Evolutionary conservation across 2,113 vertebrate species (phyloP), one percentile per base, ranked within the genome.

Genomic region (Bambusicola thoracicus): DNA sequence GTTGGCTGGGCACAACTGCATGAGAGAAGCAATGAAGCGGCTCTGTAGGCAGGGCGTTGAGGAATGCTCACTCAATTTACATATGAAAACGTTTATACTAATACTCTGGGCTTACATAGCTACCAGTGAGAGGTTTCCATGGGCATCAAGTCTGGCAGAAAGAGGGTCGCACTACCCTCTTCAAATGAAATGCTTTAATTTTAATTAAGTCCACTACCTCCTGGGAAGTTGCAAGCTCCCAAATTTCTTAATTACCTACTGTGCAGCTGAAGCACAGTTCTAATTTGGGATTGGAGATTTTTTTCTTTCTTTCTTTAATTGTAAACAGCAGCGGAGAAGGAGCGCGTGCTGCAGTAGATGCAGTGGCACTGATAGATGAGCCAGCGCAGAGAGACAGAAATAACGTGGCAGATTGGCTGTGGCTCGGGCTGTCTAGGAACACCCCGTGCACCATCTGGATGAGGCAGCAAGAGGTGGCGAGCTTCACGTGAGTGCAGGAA

Each of bases 341-440:
- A 94, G 85, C 22, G 20, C 10, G 55, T 78, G 20, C 91, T 92
- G 88, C 96, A 92, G 95, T 87, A 32, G 93, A 85, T 95, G 95
- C 79, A 5, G 87, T 95, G 97, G 95, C 97, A 95, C 90, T 97
- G 98, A 98, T 87, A 94, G 97, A 97, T 95, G 94, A 95, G 69
- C 73, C 86, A 69, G 89, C 80, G 72, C 73, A 74, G 93, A 84
- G 68, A 93, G 91, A 58, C 93, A 94, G 86, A 62, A 93, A 88
- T 91, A 92, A 81, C 69, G n/a, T 92, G 95, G 94, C 93, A 97
- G 96, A 67, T 94, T 95, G 97, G 81, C 95, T 76, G 89, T 81
- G 53, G 61, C 58, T 65, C 6, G 7, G 24, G 82, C 94, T 96
- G 92, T 97, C 96, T 81, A 93, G 93, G 94, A 97, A 91, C 85